Percentiles rank a stretch among this genome's conserved stretches.
phyloP scores from a whole-genome alignment of 2,888 invertebrate genomes.

The Ophion obscuratus region DNA sequence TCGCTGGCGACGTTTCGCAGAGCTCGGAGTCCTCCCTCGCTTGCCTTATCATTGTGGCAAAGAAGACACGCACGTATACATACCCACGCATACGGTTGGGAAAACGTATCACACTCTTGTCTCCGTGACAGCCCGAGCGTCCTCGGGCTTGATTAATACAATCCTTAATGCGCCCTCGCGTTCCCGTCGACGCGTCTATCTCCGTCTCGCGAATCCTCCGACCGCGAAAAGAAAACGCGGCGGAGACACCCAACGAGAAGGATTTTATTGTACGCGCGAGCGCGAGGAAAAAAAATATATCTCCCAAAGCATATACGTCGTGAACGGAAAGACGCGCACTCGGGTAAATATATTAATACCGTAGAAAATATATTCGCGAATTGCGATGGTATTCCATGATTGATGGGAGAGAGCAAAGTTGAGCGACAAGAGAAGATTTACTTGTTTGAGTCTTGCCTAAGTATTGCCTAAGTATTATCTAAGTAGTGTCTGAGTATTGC shows the following conservation, averaged over 20 bases:
- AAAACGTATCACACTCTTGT: slow-evolving; percentile 69
- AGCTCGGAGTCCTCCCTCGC: slow-evolving; percentile 49
- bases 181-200: slow-evolving; percentile 36
- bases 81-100: slow-evolving; percentile 19
- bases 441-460: too few relatives aligned
- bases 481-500: too few relatives aligned
- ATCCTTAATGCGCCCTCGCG: slow-evolving; percentile 79
- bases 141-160: slow-evolving; percentile 82
- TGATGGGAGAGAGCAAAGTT: too few relatives aligned
- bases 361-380: too few relatives aligned
- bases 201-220: not conserved
- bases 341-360: too few relatives aligned
- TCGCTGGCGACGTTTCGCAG: slow-evolving; percentile 55
- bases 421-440: too few relatives aligned
- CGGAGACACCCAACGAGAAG: slow-evolving; percentile 3
- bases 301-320: not conserved
- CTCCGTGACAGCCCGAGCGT: slow-evolving; percentile 78
- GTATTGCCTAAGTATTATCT: too few relatives aligned
- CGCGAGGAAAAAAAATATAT: slow-evolving; percentile 1
- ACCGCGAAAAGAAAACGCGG: slow-evolving; percentile 27
- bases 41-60: slow-evolving; percentile 9
- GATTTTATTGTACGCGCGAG: slow-evolving; percentile 15
- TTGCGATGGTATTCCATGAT: too few relatives aligned
- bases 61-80: slow-evolving; percentile 34
- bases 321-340: too few relatives aligned